Evolutionary conservation across 2,888 invertebrate genomes (phyloP).

Genomic region (Myopa testacea): DNA sequence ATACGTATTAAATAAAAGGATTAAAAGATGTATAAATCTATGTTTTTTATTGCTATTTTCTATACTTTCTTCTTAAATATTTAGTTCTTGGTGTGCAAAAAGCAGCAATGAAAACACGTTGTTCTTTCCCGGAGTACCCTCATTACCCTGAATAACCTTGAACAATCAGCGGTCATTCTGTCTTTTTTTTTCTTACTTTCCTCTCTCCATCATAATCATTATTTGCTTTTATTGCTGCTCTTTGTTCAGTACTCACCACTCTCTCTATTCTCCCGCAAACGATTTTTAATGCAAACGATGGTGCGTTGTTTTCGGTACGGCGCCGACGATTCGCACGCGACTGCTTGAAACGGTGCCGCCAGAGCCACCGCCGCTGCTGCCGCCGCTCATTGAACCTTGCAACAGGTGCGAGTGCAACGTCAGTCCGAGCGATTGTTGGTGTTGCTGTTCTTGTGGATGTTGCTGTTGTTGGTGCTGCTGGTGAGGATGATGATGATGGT

Average conservation of each 20-base stretch:
- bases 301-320: slow-evolving; percentile 78
- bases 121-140: too few species aligned
- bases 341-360: slow-evolving; percentile 52
- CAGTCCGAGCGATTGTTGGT: slow-evolving; percentile 48
- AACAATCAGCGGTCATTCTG: too few species aligned
- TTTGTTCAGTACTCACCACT: not conserved
- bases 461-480: slow-evolving; percentile 52
- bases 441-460: slow-evolving; percentile 54
- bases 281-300: slow-evolving; percentile 63
- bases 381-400: slow-evolving; percentile 43
- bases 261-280: not conserved
- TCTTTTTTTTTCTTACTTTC: too few species aligned
- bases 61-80: too few species aligned
- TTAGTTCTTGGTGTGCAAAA: too few species aligned
- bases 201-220: too few species aligned
- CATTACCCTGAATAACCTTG: too few species aligned
- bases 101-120: too few species aligned
- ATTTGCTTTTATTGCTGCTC: too few species aligned
- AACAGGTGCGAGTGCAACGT: slow-evolving; percentile 46
- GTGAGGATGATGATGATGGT: slow-evolving; percentile 55
- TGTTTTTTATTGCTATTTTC: too few species aligned
- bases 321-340: slow-evolving; percentile 84
- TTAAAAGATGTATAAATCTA: too few species aligned
- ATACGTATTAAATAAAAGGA: too few species aligned
- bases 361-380: slow-evolving; percentile 46